Base-by-base conservation (phyloP, 2,888 invertebrate species). In the Parnassius glacialis region DNA sequence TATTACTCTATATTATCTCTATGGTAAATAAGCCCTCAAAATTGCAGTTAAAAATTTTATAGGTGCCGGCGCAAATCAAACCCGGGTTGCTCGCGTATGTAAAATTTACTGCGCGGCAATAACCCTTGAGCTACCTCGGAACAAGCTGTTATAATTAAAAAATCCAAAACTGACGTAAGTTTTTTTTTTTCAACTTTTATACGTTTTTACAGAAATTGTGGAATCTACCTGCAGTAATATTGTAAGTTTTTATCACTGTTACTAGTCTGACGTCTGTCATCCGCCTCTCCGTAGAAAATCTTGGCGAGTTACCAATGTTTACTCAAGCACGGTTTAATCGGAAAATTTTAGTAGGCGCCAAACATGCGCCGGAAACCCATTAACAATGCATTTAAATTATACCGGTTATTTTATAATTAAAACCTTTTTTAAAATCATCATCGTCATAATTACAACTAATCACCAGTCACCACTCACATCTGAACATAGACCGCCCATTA, bases 281-380 rank as follows among this genome's bases (percentile, higher is more conserved):
- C 16, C 44, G 16, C 45, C 45, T 47, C 41, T 41, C 48, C 43
- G 2, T 48, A 43, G 13, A 7, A 44, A 44, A n/a, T 9, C 20
- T 60, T 60, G 60, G 55, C 60, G n/a, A 11, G 13, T 13, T 13
- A 55, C 55, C 60, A 60, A 60, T 51, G 50, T 60, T 60, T 54
- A 42, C 43, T 48, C 42, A 54, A 43, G 42, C 13, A 2, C 16
- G 20, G 13, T 55, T 44, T 56, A 48, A 45, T 44, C 55, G 58
- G 56, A 61, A 64, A 52, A 52, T 41, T 62, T 54, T 62, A 60
- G 43, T 59, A 56, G 57, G 64, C 65, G 62, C 65, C 64, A 57
- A 68, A 61, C 71, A 67, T 68, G 71, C 68, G 60, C 67, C 16
- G 20, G 41, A 78, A 80, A 80, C n/a, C 20, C 7, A 34, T 34